Percentiles rank a stretch among this genome's conserved stretches.
These are phyloP conservation scores for Nothoprocta pentlandii DNA, from an alignment of 2,113 vertebrate species.

Conservation along the genomic window DNA sequence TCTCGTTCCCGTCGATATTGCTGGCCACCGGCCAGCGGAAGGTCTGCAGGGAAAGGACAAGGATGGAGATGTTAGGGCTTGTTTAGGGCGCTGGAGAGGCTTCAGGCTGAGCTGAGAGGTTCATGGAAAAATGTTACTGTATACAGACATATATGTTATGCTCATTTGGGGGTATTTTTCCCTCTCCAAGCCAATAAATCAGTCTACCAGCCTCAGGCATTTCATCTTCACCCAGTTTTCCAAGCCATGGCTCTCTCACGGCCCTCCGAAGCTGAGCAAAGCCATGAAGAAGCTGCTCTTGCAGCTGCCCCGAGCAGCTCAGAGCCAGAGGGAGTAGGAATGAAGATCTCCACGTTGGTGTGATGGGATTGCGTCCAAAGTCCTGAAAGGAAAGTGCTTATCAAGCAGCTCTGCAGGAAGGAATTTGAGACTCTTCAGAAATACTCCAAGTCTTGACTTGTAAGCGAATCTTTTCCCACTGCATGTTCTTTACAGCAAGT, in stretches of 20 bases:
- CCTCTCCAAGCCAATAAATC: neutral
- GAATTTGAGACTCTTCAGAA: neutral
- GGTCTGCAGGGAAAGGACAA: conserved; percentile 68
- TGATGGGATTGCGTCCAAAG: fast-evolving
- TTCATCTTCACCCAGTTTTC: neutral
- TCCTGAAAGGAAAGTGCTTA: neutral
- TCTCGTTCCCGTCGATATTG: conserved; percentile 87
- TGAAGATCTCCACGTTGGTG: fast-evolving
- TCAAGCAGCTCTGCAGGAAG: neutral
- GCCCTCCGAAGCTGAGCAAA: neutral
- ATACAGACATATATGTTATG: neutral
- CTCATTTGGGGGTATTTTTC: neutral
- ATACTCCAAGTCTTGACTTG: neutral
- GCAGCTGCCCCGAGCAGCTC: neutral
- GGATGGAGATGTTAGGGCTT: neutral
- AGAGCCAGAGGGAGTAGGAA: neutral
- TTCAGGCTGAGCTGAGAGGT: neutral
- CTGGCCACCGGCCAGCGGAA: conserved; percentile 95
- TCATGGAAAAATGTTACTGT: neutral
- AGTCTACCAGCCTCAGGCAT: neutral
- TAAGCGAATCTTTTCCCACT: neutral
- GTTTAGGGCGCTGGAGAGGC: neutral
- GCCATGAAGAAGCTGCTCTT: too few species aligned
- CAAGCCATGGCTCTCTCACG: fast-evolving
- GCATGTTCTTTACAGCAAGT: neutral